phyloP scores from a whole-genome alignment of 2,113 vertebrate genomes.

The Ariopsis seemanni region DNA sequence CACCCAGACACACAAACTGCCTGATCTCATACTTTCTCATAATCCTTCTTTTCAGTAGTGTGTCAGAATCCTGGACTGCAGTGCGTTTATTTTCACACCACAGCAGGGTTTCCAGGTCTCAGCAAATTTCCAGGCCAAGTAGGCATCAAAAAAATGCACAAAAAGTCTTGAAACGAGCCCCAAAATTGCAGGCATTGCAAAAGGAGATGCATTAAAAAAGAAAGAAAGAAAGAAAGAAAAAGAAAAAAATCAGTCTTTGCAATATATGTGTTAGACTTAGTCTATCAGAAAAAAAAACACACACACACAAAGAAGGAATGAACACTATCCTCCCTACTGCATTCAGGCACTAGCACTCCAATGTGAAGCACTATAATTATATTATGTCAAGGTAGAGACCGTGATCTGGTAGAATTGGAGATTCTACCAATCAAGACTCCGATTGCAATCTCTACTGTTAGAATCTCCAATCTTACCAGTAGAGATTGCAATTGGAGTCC shows the following conservation, averaged over 20 bases:
- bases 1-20: neutral
- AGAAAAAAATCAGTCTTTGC: no score
- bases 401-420: no score
- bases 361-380: no score
- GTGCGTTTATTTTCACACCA: neutral
- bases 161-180: neutral
- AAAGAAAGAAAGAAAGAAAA: no score
- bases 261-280: no score
- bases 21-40: neutral
- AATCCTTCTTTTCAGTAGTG: neutral
- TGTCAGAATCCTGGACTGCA: neutral
- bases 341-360: no score
- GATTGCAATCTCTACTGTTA: no score
- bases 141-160: neutral
- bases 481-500: no score
- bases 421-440: no score
- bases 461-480: no score
- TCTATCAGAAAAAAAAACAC: neutral
- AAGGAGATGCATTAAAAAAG: neutral
- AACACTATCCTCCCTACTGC: neutral
- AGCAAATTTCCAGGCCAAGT: neutral
- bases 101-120: neutral
- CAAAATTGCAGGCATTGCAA: neutral
- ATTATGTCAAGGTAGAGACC: no score
- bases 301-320: neutral